Base-by-base conservation (phyloP, 2,113 vertebrate species). In the Dicaeum eximium region DNA sequence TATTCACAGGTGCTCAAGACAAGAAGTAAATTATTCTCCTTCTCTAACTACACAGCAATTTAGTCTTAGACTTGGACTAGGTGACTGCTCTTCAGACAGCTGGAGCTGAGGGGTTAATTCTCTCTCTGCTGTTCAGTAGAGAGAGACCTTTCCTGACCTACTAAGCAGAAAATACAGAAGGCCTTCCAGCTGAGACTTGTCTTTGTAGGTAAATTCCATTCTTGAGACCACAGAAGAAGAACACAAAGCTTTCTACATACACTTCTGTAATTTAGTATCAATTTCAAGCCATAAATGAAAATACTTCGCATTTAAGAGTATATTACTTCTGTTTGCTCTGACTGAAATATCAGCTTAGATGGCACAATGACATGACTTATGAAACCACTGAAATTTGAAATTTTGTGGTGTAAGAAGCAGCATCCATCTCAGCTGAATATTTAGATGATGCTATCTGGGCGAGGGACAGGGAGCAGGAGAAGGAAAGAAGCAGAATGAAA, bases 401-500 rank as follows among this genome's bases (percentile, higher is more conserved):
- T 53, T 75, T 89, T 92, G 27, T 30, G 33, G 28, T 65, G 15
- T 42, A 75, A 30, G n/a, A 54, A 47, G 50, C 37, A 75, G 73
- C 69, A 66, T 14, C 19, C 45, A 90, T 33, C 75, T 82, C 19
- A 74, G 62, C 16, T 86, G 54, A 81, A 48, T 71, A 81, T 67
- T 31, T 38, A 42, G 45, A 48, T 73, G 66, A 54, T 92, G 51
- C 9, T 69, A 24, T 69, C 51, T 57, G 69, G 33, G 66, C 53
- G 8, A 42, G 23, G 15, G 11, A 37, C 1, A 8, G 23, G 22
- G 20, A 84, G 17, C 8, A 38, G 31, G 23, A 74, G 42, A 65
- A 81, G 28, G 13, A 79, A 88, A 83, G 28, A 85, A 82, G 69
- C 80, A 93, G 83, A 96, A 81, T 37, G 85, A 87, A 95, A 60